Evolutionary conservation across 2,113 vertebrate genomes (phyloP), one percentile per base, ranked within the genome.

Genomic region (Herpailurus yagouaroundi): DNA sequence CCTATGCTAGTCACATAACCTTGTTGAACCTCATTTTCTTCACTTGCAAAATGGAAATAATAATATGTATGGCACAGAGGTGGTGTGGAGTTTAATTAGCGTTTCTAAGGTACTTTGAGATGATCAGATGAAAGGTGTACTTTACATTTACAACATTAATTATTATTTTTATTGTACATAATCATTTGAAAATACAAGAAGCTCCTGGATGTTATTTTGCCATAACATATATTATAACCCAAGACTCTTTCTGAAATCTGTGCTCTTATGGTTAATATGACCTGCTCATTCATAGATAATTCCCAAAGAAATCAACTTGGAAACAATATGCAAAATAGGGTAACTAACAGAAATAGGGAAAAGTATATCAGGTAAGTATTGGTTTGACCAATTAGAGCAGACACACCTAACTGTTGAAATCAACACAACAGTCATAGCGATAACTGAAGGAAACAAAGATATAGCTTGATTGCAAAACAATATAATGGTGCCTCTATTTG

Each of bases 121-220:
- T 93, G 63, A 83, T 74, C 95, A 97, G 97, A 98, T 96, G 92
- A 97, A 97, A 98, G 97, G 81, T 79, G 1, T n/a, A 91, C 77
- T 96, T 94, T 77, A 96, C 68, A 88, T 89, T 79, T 84, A 91
- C 81, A 88, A 63, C 95, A 68, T 81, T 98, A 98, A 98, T 98
- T 97, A 97, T 41, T 98, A 85, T 97, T 97, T 98, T 97, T 96
- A 94, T 91, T 96, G 38, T 41, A 52, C 31, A 45, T 82, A 93
- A 95, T 77, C 88, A 92, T 95, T 87, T 92, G 88, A 95, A 96
- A 92, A 96, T 45, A 94, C 5, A 71, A 89, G 85, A 95, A 94
- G 41, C 48, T 77, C 6, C 57, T 81, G 63, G 10, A n/a, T 77
- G 66, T 63, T 91, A 50, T 50, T 96, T 92, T 50, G 31, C n/a